Conservation (phyloP, 30 jellyfish, hydroid and myxozoan species). For the Turritopsis dohrnii region DNA sequence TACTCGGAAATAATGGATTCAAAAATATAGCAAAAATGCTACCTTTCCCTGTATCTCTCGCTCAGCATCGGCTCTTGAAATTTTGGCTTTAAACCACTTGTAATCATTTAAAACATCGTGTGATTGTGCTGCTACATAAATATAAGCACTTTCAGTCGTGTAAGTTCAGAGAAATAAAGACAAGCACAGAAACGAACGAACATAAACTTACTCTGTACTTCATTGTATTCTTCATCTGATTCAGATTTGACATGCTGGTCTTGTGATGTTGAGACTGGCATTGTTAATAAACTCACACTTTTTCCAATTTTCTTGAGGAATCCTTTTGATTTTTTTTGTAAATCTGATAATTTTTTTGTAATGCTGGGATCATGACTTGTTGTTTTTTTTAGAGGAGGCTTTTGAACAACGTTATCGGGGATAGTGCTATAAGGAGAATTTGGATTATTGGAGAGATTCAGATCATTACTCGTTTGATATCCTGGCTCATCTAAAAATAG, state of each 20-base stretch:
- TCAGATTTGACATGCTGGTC: no score
- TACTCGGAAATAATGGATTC: no score
- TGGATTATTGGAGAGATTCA: neutral
- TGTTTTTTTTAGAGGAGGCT: neutral
- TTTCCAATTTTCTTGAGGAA: neutral
- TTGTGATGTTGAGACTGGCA: neutral
- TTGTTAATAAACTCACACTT: neutral
- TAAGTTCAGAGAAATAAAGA: no score
- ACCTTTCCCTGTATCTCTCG: neutral
- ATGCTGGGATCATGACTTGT: neutral
- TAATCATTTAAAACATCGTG: neutral
- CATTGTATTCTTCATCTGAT: neutral
- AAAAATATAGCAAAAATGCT: neutral
- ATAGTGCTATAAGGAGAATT: neutral
- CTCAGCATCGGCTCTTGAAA: neutral
- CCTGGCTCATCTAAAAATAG: neutral
- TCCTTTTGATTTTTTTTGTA: neutral
- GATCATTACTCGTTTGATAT: neutral
- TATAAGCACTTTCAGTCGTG: neutral
- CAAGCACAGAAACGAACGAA: neutral
- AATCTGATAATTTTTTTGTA: neutral
- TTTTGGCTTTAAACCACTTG: neutral
- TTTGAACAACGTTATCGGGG: neutral
- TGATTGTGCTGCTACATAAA: neutral
- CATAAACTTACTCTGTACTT: neutral